Evolutionary conservation across 2,888 invertebrate genomes (phyloP), one percentile per base, ranked within the genome.

Genomic region (Papilio demoleus): DNA sequence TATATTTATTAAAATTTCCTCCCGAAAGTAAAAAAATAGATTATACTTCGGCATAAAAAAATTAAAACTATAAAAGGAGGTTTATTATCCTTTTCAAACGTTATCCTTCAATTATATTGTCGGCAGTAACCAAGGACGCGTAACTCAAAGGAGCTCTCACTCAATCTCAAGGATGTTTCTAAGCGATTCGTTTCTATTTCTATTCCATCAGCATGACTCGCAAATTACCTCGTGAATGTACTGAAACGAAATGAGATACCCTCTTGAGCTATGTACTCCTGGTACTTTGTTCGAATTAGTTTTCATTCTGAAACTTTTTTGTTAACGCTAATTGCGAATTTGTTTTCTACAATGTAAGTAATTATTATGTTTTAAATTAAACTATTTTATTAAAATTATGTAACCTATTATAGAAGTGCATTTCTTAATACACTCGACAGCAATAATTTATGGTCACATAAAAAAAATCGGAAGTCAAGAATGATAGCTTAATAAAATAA

Each of bases 221-320:
- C 60, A 65, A 50, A 56, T 65, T 40, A 56, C 65, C 56, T 56
- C 22, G 56, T 8, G 56, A 66, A 59, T 17, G 45, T 66, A 27
- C 36, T 4, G 50, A 27, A 60, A 47, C 34, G 65, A 42, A 22
- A 36, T 60, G 58, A 36, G 17, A 24, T 31, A 58, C 47, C 50
- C 50, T 45, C 60, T 58, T n/a, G 22, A 65, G 42, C 9, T 65
- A 31, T 58, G 40, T 42, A 19, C 45, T 42, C 45, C 47, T 62
- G 31, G 62, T 62, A 62, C 62, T 47, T 59, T 22, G 36, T 62
- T 17, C 27, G 19, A 50, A 50, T 50, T 50, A 50, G 50, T 50
- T 50, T 50, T 50, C 50, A n/a, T n/a, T 27, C 50, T 50, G n/a
- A 5, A 14, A 14, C 50, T 24, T 14, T 14, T 27, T 27, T 8